These are phyloP conservation scores for Dynastes tityus DNA, from an alignment of 2,888 invertebrate species.

Conservation along the genomic window DNA sequence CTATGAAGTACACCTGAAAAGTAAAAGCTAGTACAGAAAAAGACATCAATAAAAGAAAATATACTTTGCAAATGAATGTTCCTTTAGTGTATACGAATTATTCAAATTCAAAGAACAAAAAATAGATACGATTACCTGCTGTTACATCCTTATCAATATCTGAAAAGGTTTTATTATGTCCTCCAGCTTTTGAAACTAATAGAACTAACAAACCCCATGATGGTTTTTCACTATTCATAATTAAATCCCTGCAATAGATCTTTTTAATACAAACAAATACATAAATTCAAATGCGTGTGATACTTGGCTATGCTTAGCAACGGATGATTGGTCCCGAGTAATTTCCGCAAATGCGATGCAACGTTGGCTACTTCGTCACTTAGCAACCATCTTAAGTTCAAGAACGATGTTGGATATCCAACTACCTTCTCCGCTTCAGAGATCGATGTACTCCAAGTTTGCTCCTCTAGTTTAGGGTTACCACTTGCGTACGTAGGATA, in stretches of 20 bases:
- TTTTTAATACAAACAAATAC: not conserved
- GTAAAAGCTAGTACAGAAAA: no score
- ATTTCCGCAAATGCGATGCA: conserved; percentile 89
- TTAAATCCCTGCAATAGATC: conserved; percentile 51
- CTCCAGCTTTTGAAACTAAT: conserved; percentile 91
- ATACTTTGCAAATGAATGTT: no score
- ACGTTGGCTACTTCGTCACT: conserved; percentile 97
- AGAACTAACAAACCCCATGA: conserved; percentile 90
- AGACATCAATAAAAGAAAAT: no score
- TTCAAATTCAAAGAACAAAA: not conserved
- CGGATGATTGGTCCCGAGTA: conserved; percentile 95
- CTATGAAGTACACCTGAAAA: conserved; percentile 83
- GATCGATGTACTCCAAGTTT: conserved; percentile 88
- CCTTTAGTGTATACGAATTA: not conserved
- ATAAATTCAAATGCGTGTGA: not conserved
- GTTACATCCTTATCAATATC: conserved; percentile 88
- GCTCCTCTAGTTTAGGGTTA: conserved; percentile 36
- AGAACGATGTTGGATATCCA: conserved; percentile 95
- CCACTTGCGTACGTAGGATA: not conserved
- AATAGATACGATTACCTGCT: conserved; percentile 70
- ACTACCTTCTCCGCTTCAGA: conserved; percentile 97
- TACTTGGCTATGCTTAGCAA: conserved; percentile 91
- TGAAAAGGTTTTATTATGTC: conserved; percentile 82
- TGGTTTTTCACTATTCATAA: conserved; percentile 54
- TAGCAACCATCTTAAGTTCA: conserved; percentile 92